phyloP scores from a whole-genome alignment of 2,797 vertebrate genomes.

The Girardinus metallicus region DNA sequence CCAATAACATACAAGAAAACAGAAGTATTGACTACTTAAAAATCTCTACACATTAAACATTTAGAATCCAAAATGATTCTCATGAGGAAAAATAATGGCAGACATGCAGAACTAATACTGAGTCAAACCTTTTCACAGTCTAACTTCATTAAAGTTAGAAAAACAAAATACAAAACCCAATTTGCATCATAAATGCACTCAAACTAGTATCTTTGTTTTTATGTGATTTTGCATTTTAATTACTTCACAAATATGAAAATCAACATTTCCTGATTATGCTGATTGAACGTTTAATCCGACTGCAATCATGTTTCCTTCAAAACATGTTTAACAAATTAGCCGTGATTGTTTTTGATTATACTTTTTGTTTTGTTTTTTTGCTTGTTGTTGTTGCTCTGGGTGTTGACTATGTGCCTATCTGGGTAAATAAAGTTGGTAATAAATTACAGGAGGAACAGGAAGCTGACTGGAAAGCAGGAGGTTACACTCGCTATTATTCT shows the following conservation, averaged over 20 bases:
- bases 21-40: neutral
- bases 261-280: neutral
- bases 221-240: slow-evolving; percentile 1
- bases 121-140: neutral
- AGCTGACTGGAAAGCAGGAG: neutral
- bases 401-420: slow-evolving; percentile 11
- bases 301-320: slow-evolving; percentile 1
- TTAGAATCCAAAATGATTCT: neutral
- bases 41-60: neutral
- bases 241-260: neutral
- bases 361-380: neutral
- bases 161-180: neutral
- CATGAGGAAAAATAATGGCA: neutral
- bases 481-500: slow-evolving; percentile 11
- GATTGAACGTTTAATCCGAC: neutral
- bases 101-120: neutral
- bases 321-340: neutral
- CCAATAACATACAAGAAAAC: neutral
- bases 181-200: neutral
- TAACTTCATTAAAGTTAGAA: neutral
- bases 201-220: neutral
- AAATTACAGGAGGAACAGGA: slow-evolving; percentile 17
- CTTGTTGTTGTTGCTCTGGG: neutral
- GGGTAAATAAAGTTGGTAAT: slow-evolving; percentile 9
- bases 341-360: neutral